A percentile compares a stretch with the other conserved stretches of the same genome.
Evolutionary conservation across 2,888 invertebrate species (phyloP).

Genomic region (Mesorhabditis spiculigera): DNA sequence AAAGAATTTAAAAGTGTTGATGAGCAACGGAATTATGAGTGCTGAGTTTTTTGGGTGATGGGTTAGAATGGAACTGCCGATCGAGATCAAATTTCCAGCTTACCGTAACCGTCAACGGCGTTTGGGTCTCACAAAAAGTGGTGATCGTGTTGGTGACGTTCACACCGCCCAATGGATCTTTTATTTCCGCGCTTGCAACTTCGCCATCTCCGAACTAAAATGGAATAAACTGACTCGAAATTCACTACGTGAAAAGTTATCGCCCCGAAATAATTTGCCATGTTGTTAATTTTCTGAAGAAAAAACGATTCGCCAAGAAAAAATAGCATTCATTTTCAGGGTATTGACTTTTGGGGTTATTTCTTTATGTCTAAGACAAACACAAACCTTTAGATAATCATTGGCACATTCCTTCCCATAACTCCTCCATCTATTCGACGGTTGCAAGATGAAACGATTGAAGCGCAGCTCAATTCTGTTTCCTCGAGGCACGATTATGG

Average conservation of each 20-base stretch:
- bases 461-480: constrained; percentile 37
- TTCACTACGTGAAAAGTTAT: not conserved
- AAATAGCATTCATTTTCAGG: not conserved
- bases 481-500: constrained; percentile 36
- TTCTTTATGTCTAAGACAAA: not conserved
- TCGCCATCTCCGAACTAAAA: constrained; percentile 7
- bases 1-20: no score
- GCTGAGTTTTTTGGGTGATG: no score
- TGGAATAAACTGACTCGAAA: not conserved
- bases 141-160: constrained; percentile 21
- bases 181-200: not conserved
- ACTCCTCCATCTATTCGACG: not conserved
- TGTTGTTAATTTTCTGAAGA: not conserved
- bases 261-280: not conserved
- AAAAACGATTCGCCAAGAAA: not conserved
- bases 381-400: constrained; percentile 7
- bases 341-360: not conserved
- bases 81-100: not conserved
- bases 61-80: no score
- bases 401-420: not conserved
- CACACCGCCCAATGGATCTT: constrained; percentile 10
- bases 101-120: constrained; percentile 20
- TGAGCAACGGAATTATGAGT: no score
- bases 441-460: constrained; percentile 38
- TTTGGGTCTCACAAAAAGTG: constrained; percentile 19